These are phyloP conservation scores for Pica pica DNA, from an alignment of 2,113 vertebrate species.

Conservation along the genomic window DNA sequence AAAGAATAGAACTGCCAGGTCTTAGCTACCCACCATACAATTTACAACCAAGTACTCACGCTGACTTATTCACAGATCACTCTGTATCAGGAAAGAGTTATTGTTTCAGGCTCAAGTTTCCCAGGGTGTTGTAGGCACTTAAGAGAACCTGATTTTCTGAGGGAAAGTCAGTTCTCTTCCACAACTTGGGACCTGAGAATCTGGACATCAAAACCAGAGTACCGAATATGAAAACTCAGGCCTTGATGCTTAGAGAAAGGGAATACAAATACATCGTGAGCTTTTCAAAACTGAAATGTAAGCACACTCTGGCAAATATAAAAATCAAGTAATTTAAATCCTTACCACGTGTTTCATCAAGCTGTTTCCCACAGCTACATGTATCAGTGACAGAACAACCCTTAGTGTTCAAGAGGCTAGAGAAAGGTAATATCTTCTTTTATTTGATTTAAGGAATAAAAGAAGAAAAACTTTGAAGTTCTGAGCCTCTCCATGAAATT, in stretches of 20 bases:
- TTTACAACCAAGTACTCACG: neutral
- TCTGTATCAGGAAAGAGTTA: neutral
- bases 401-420: neutral
- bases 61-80: neutral
- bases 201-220: neutral
- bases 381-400: neutral
- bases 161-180: neutral
- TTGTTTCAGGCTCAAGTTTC: neutral
- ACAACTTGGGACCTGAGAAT: neutral
- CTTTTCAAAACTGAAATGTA: neutral
- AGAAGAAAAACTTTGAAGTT: neutral
- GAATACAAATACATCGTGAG: neutral
- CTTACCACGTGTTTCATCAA: fast-evolving
- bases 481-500: neutral
- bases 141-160: neutral
- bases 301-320: neutral
- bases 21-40: neutral
- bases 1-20: neutral
- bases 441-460: neutral
- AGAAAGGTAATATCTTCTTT: neutral
- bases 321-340: neutral
- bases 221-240: neutral
- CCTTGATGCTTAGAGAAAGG: neutral
- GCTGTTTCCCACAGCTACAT: neutral
- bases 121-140: neutral